phyloP scores from a whole-genome alignment of 2,888 invertebrate genomes.

The Sphaerophoria taeniata region DNA sequence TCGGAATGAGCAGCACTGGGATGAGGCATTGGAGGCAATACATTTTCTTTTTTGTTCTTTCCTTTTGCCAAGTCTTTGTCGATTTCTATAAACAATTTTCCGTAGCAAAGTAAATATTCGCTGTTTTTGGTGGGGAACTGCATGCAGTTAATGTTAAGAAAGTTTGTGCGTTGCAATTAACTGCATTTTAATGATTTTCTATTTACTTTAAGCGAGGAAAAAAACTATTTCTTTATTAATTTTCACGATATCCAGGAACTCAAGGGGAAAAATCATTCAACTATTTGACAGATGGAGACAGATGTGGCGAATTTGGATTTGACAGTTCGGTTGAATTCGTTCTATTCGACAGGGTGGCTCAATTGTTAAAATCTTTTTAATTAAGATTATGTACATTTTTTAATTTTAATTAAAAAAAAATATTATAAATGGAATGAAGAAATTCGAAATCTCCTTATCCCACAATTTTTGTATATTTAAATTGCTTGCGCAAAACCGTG shows the following conservation, averaged over 20 bases:
- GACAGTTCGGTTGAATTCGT: slow-evolving; percentile 26
- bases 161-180: slow-evolving; percentile 43
- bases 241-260: neutral
- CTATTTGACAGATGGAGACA: slow-evolving; percentile 47
- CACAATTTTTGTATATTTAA: too few relatives aligned
- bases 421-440: too few relatives aligned
- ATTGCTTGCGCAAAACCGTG: too few relatives aligned
- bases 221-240: slow-evolving; percentile 17
- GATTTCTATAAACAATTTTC: slow-evolving; percentile 27
- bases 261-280: slow-evolving; percentile 45
- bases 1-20: slow-evolving; percentile 97
- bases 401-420: too few relatives aligned
- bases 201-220: slow-evolving; percentile 7
- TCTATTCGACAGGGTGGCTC: slow-evolving; percentile 5
- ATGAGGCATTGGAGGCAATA: slow-evolving; percentile 99
- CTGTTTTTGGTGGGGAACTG: slow-evolving; percentile 16
- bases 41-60: slow-evolving; percentile 85
- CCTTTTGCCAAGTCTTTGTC: slow-evolving; percentile 3
- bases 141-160: slow-evolving; percentile 54
- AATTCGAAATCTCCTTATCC: too few relatives aligned
- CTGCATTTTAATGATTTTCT: slow-evolving; percentile 16
- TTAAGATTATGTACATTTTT: too few relatives aligned
- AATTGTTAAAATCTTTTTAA: neutral
- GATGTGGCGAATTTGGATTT: slow-evolving; percentile 50
- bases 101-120: slow-evolving; percentile 26